phyloP scores from a whole-genome alignment of 2,113 vertebrate species.

The Hyperopisus bebe region DNA sequence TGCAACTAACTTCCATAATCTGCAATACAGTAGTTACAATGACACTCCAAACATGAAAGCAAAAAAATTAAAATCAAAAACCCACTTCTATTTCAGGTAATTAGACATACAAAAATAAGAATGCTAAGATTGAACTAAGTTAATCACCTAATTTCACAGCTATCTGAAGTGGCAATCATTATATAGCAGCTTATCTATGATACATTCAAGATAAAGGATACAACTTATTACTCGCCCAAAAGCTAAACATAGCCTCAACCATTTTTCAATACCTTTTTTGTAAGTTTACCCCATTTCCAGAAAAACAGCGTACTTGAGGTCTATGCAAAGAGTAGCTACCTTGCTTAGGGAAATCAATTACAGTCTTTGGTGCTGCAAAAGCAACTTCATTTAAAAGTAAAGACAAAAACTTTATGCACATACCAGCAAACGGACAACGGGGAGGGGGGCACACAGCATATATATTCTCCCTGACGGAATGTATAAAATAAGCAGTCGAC shows the following conservation, averaged over 20 bases:
- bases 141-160: conserved; percentile 99
- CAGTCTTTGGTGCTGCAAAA: conserved; percentile 99
- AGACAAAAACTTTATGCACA: conserved; percentile 61
- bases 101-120: conserved; percentile 94
- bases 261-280: conserved; percentile 74
- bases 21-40: conserved; percentile 99
- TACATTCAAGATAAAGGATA: conserved; percentile 99
- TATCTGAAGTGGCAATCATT: conserved; percentile 99
- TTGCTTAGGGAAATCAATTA: conserved; percentile 92
- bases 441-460: conserved; percentile 56
- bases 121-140: conserved; percentile 89
- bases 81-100: conserved; percentile 91
- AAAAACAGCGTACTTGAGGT: conserved; percentile 91
- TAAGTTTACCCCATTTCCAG: conserved; percentile 71
- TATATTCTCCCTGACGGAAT: conserved; percentile 98
- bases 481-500: conserved; percentile 99
- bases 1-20: conserved; percentile 89
- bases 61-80: conserved; percentile 76
- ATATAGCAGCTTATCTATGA: conserved; percentile 99
- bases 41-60: conserved; percentile 95
- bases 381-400: conserved; percentile 86
- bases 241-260: conserved; percentile 88
- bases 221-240: conserved; percentile 96
- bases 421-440: conserved; percentile 54
- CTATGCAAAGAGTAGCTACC: conserved; percentile 96